These are phyloP conservation scores for Clusia tigrina DNA, from an alignment of 2,888 invertebrate species.

Conservation along the genomic window DNA sequence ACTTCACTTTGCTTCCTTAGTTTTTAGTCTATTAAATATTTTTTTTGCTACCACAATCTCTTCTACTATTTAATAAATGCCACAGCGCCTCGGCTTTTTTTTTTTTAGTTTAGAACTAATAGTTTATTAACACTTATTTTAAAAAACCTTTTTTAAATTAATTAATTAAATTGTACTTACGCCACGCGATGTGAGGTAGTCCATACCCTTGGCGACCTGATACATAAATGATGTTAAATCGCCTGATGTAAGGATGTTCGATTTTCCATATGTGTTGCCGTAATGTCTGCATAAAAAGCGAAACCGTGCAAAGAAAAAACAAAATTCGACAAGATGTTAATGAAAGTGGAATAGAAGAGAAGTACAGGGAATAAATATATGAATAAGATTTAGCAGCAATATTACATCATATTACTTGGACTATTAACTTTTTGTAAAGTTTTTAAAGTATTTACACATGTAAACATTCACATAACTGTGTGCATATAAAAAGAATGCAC, in stretches of 20 bases:
- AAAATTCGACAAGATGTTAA: background rate
- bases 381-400: too few relatives aligned
- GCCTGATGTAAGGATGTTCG: constrained; percentile 80
- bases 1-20: too few relatives aligned
- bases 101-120: background rate
- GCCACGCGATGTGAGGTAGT: constrained; percentile 82
- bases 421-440: too few relatives aligned
- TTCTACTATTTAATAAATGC: too few relatives aligned
- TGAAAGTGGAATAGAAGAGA: background rate
- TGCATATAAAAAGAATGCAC: too few relatives aligned
- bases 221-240: constrained; percentile 91
- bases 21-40: too few relatives aligned
- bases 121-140: background rate
- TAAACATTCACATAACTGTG: too few relatives aligned
- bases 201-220: constrained; percentile 91
- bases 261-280: constrained; percentile 70
- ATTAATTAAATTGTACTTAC: constrained; percentile 67
- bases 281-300: constrained; percentile 54
- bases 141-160: background rate
- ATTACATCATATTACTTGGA: too few relatives aligned
- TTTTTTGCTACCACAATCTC: too few relatives aligned
- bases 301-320: background rate
- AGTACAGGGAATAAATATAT: too few relatives aligned
- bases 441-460: too few relatives aligned
- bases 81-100: too few relatives aligned